Evolutionary conservation across 2,888 invertebrate genomes (phyloP), one percentile per base, ranked within the genome.

Genomic region (Esperia sulphurella): DNA sequence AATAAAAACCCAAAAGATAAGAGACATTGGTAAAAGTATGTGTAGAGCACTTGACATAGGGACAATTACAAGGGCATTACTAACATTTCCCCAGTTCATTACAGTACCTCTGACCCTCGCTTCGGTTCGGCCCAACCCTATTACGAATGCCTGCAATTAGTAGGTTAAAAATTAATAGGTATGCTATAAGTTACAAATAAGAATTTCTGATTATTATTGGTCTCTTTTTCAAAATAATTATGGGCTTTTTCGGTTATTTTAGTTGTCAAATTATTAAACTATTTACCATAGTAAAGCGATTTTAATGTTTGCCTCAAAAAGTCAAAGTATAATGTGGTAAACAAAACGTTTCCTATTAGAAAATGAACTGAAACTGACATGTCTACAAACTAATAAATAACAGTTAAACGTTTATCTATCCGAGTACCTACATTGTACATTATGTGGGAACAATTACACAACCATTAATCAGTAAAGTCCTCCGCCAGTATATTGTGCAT

Each of bases 371-470:
- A 21, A 21, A 21, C 21, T 21, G 21, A 43, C 35, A 43, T 44
- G 55, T 58, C 55, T 43, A 48, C 52, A 14, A 39, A 55, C 51
- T 50, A 48, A 52, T 53, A 58, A 57, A 58, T 46, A 48, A 43
- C 53, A 50, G 59, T 54, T 48, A 59, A 62, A 54, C 61, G 62
- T 73, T 74, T 74, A 76, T 79, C 76, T 75, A 74, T 73, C 55
- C 68, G 61, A 74, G 75, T 73, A 21, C n/a, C n/a, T n/a, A n/a
- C 78, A 78, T 77, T 75, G 75, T 80, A 82, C 80, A 83, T 82
- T 82, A 82, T 83, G 80, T 81, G 79, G 81, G 79, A 82, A 80
- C 82, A 85, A 85, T 85, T 85, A 85, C 81, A 79, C 75, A 69
- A 65, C 71, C 83, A 84, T 84, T 83, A 80, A 83, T 85, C 84